Conservation (phyloP, 2,797 vertebrate genomes). For the Falco concolor region DNA sequence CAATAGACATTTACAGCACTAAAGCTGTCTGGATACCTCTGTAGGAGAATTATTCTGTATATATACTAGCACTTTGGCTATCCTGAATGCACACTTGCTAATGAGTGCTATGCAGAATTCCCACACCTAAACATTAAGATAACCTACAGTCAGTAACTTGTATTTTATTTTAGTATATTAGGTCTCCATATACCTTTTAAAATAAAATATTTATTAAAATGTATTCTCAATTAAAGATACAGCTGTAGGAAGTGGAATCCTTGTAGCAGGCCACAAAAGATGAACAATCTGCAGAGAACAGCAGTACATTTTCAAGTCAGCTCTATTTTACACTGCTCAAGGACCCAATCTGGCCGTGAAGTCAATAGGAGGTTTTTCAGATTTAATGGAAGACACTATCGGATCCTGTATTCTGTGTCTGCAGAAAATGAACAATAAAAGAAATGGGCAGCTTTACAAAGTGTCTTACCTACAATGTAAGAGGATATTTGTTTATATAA, state of each 20-base stretch:
- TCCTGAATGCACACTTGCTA: not conserved
- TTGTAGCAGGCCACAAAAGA: not conserved
- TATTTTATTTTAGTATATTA: not conserved
- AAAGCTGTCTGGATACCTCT: conserved; percentile 27
- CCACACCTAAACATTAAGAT: not conserved
- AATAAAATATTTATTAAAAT: conserved; percentile 16
- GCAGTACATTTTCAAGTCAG: not conserved
- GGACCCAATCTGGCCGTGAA: not conserved
- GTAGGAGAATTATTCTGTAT: conserved; percentile 11
- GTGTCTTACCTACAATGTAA: not conserved
- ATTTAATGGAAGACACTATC: not conserved
- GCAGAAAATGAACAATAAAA: not conserved
- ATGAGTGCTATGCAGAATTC: not conserved
- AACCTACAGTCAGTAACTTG: not conserved
- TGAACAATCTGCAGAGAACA: not conserved
- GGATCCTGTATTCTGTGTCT: not conserved
- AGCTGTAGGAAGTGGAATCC: not conserved
- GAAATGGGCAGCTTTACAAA: not conserved
- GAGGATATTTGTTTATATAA: not conserved
- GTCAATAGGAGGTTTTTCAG: not conserved
- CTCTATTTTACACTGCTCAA: not conserved
- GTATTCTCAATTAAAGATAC: conserved; percentile 21
- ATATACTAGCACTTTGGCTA: not conserved
- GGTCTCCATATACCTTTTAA: not conserved
- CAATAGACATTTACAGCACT: conserved; percentile 21